These are phyloP conservation scores for Scaeva pyrastri DNA, from an alignment of 2,888 invertebrate genomes.

Conservation along the genomic window DNA sequence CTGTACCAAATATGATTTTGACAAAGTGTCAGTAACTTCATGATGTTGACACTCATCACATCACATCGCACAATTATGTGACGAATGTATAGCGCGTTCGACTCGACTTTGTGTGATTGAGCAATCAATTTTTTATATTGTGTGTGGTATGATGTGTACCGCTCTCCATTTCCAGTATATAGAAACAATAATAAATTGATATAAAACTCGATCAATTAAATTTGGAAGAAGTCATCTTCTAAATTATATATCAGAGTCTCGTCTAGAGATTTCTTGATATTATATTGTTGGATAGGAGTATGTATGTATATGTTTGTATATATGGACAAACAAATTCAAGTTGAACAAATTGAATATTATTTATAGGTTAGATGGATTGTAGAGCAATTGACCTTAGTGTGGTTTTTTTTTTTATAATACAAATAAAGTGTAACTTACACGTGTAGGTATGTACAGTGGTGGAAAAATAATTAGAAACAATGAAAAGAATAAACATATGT, in stretches of 20 bases:
- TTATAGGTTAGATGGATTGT: conserved; percentile 24
- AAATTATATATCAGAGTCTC: conserved; percentile 18
- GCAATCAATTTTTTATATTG: conserved; percentile 36
- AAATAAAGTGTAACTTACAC: too few relatives aligned
- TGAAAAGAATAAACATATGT: too few relatives aligned
- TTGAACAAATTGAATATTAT: conserved; percentile 25
- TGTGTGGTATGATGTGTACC: conserved; percentile 33
- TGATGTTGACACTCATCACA: conserved; percentile 1
- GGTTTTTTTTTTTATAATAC: too few relatives aligned
- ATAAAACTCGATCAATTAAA: conserved; percentile 35
- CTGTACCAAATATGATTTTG: too few relatives aligned
- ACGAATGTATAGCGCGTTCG: neutral
- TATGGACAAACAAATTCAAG: conserved; percentile 16
- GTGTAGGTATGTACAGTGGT: too few relatives aligned
- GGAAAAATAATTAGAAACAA: too few relatives aligned
- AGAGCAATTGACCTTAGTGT: conserved; percentile 26
- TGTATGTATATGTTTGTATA: neutral
- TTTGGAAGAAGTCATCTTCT: conserved; percentile 43
- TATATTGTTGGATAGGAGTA: too few relatives aligned
- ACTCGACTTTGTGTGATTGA: conserved; percentile 56
- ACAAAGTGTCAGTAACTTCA: conserved; percentile 56
- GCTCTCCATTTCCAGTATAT: too few relatives aligned
- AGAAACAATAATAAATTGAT: conserved; percentile 31
- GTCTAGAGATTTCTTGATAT: neutral
- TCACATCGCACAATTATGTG: neutral